Percentiles rank a stretch among this genome's conserved stretches.
These are phyloP conservation scores for Galaxias olidus DNA, from an alignment of 2,797 vertebrate genomes.

Conservation along the genomic window DNA sequence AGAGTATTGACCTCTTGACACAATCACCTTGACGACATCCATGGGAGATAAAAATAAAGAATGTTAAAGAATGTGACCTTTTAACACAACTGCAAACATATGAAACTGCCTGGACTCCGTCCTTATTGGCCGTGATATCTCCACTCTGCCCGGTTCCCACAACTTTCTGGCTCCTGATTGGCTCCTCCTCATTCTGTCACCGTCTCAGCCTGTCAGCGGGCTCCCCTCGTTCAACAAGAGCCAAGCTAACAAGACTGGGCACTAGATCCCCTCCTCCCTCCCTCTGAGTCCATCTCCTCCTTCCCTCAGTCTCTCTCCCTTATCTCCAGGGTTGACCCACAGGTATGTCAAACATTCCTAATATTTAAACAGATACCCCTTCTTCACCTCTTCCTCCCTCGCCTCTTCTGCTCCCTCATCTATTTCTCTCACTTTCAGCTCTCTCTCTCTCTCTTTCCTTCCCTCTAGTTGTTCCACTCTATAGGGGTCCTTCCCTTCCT, in stretches of 20 bases:
- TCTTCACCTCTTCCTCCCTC: constrained; percentile 15
- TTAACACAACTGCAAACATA: not conserved
- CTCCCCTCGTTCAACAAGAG: too few relatives aligned
- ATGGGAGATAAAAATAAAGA: too few relatives aligned
- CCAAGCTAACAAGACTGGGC: too few relatives aligned
- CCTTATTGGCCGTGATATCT: not conserved
- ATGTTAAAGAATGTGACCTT: too few relatives aligned
- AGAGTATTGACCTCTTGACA: too few relatives aligned
- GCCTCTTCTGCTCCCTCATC: not conserved
- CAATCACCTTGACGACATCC: too few relatives aligned
- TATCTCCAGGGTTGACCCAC: constrained; percentile 19
- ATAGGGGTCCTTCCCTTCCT: not conserved
- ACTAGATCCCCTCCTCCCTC: too few relatives aligned
- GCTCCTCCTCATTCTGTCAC: too few relatives aligned
- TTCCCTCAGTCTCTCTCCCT: constrained; percentile 24
- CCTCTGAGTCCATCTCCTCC: not conserved
- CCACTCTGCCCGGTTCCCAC: not conserved
- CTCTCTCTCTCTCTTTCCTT: not conserved
- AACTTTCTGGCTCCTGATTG: too few relatives aligned
- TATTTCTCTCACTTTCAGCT: not conserved
- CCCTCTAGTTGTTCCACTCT: not conserved
- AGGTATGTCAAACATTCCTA: constrained; percentile 53
- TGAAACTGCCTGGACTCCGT: too few relatives aligned
- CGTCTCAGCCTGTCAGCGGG: too few relatives aligned
- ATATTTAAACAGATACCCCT: constrained; percentile 49